A percentile compares a stretch with the other conserved stretches of the same genome.
Conservation (phyloP, 2,797 vertebrate species). For the Sparus aurata region DNA sequence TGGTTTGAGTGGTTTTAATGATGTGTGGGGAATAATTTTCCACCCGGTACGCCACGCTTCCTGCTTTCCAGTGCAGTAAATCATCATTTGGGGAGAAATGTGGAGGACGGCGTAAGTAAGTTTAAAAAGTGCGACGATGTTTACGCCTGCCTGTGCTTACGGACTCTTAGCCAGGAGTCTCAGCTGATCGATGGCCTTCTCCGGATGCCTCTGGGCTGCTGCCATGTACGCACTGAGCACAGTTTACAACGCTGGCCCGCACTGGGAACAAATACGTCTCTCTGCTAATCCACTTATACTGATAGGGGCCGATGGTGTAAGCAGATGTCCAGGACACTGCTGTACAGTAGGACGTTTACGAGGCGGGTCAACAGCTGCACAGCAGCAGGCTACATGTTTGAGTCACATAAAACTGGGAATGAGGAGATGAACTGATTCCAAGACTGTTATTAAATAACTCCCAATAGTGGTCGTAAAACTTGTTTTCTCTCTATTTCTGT, state of each 20-base stretch:
- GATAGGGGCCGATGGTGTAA: constrained; percentile 60
- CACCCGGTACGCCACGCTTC: constrained; percentile 26
- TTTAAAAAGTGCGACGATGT: constrained; percentile 53
- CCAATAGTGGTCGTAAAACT: constrained; percentile 47
- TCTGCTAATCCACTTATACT: constrained; percentile 74
- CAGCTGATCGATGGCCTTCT: constrained; percentile 45
- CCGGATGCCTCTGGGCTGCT: constrained; percentile 52
- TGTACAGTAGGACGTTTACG: constrained; percentile 70
- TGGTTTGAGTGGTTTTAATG: constrained; percentile 47
- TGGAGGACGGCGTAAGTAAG: background rate
- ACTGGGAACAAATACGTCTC: constrained; percentile 57
- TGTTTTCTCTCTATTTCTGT: constrained; percentile 43
- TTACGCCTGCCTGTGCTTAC: constrained; percentile 44
- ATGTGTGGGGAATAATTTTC: constrained; percentile 47
- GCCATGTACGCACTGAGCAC: constrained; percentile 34
- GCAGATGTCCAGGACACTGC: constrained; percentile 75
- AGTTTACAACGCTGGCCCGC: constrained; percentile 49
- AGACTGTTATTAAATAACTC: constrained; percentile 64
- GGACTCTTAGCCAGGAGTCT: constrained; percentile 22
- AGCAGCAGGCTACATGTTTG: constrained; percentile 49
- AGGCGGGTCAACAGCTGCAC: constrained; percentile 64
- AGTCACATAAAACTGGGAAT: constrained; percentile 58
- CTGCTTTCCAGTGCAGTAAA: constrained; percentile 44
- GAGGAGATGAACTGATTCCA: constrained; percentile 60
- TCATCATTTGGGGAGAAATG: constrained; percentile 63